A percentile compares a stretch with the other conserved stretches of the same genome.
Conservation (phyloP, 2,888 invertebrate genomes). For the Bombylius major region DNA sequence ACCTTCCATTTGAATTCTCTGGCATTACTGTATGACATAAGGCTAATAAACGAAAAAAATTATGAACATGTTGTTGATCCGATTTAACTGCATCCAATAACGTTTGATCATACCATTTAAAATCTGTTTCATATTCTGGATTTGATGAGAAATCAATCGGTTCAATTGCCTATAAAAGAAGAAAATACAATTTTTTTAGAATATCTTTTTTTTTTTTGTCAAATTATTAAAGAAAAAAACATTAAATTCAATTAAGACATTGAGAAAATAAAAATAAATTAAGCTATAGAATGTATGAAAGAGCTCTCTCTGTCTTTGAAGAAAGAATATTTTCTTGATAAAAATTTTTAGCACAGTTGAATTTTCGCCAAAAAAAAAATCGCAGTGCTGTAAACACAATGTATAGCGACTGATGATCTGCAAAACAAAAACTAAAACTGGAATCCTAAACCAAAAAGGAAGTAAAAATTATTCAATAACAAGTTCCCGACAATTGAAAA, state of each 20-base stretch:
- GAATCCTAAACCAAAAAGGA: too few species aligned
- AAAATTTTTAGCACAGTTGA: too few species aligned
- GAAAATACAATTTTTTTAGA: not conserved
- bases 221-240: not conserved
- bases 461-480: too few species aligned
- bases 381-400: too few species aligned
- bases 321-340: too few species aligned
- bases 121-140: slow-evolving; percentile 79
- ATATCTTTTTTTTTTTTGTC: not conserved
- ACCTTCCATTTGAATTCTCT: slow-evolving; percentile 71
- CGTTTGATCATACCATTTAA: slow-evolving; percentile 84
- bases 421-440: too few species aligned
- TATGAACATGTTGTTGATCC: slow-evolving; percentile 61
- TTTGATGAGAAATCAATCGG: slow-evolving; percentile 91
- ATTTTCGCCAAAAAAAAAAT: too few species aligned
- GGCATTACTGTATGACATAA: slow-evolving; percentile 99
- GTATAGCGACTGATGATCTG: too few species aligned
- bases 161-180: slow-evolving; percentile 49
- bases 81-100: slow-evolving; percentile 70
- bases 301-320: not conserved
- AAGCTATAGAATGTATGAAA: not conserved
- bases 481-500: too few species aligned
- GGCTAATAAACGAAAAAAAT: slow-evolving; percentile 85
- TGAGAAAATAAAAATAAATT: too few species aligned
- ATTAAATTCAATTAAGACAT: too few species aligned